A percentile compares a stretch with the other conserved stretches of the same genome.
Evolutionary conservation across 2,113 vertebrate species (phyloP).

Genomic region (Nicator chloris): DNA sequence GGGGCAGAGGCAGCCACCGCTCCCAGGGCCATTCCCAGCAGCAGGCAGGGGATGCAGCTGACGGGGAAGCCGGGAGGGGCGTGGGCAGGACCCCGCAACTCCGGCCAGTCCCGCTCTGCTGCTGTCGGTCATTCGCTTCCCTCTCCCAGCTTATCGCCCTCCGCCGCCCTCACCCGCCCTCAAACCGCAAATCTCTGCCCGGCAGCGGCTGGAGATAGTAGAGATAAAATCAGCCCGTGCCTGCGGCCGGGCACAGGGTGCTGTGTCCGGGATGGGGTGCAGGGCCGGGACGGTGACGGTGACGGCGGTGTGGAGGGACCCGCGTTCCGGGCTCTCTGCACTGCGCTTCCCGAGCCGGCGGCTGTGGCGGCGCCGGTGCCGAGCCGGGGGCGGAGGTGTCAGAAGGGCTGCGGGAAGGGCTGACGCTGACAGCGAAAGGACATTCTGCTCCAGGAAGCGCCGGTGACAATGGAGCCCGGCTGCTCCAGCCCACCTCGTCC

Average conservation of each 20-base stretch:
- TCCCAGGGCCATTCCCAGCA: not conserved
- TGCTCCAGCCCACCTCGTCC: not conserved
- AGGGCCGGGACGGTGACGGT: not conserved
- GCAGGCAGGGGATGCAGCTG: not conserved
- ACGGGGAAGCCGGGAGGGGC: too few relatives aligned
- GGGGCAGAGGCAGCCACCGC: not conserved
- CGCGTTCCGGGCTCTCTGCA: rapidly evolving
- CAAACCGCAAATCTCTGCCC: slow-evolving; percentile 36
- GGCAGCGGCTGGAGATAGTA: not conserved
- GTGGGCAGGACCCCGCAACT: not conserved
- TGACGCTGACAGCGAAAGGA: not conserved
- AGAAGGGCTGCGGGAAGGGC: not conserved
- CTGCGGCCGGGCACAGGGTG: rapidly evolving
- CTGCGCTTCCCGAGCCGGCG: rapidly evolving
- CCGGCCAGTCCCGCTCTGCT: not conserved
- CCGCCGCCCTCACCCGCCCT: not conserved
- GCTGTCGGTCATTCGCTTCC: not conserved
- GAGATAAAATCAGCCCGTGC: not conserved
- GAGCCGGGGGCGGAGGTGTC: not conserved
- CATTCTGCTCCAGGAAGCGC: not conserved
- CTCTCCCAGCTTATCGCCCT: not conserved
- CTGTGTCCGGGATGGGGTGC: not conserved
- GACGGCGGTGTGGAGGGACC: rapidly evolving
- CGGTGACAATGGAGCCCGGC: not conserved
- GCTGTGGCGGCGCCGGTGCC: not conserved